A percentile compares a stretch with the other conserved stretches of the same genome.
phyloP scores from a whole-genome alignment of 2,888 invertebrate genomes.

The Drymonia ruficornis region DNA sequence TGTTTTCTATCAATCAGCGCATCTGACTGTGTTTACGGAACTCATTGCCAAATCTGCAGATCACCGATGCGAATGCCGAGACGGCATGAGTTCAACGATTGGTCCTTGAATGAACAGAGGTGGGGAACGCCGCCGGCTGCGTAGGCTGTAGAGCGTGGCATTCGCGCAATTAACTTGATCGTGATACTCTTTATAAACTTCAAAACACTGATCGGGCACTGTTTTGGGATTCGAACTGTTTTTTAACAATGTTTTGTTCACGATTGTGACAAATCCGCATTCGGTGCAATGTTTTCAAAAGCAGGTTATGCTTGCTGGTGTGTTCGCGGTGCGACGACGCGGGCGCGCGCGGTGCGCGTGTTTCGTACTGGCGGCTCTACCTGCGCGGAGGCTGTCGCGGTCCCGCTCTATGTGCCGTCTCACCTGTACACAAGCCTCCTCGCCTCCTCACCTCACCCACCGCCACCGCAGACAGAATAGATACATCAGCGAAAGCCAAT shows the following conservation, averaged over 20 bases:
- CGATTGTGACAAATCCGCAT: constrained; percentile 34
- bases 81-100: constrained; percentile 78
- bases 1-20: constrained; percentile 56
- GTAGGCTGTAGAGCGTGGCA: constrained; percentile 81
- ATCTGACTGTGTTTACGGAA: constrained; percentile 50
- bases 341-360: constrained; percentile 72
- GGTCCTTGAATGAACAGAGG: constrained; percentile 80
- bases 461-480: no score
- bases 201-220: constrained; percentile 45
- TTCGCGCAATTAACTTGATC: constrained; percentile 73
- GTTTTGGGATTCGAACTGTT: constrained; percentile 17
- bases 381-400: constrained; percentile 64
- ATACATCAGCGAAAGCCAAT: constrained; percentile 26
- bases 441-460: constrained; percentile 10
- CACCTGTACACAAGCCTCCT: constrained; percentile 52
- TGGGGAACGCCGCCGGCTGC: constrained; percentile 80
- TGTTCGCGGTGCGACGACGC: constrained; percentile 58
- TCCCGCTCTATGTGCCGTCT: constrained; percentile 65
- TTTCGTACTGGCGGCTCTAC: constrained; percentile 67
- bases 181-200: constrained; percentile 30
- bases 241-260: constrained; percentile 13
- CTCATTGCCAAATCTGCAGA: constrained; percentile 65
- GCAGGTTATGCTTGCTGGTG: constrained; percentile 52
- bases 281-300: constrained; percentile 52
- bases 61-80: constrained; percentile 64